These are phyloP conservation scores for Fringilla coelebs DNA, from an alignment of 2,797 vertebrate genomes.

Conservation along the genomic window DNA sequence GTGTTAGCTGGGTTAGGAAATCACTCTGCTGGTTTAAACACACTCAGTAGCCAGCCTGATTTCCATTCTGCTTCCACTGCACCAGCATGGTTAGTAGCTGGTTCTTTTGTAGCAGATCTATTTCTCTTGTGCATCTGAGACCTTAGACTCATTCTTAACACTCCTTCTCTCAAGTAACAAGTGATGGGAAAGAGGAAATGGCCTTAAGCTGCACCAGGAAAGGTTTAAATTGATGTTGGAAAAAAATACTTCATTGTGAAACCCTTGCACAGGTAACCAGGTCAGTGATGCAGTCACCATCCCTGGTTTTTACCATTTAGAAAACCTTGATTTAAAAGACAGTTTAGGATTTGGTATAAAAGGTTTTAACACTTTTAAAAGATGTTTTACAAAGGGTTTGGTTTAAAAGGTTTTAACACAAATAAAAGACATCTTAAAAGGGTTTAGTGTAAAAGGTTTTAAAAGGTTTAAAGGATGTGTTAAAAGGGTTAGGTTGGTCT, in stretches of 20 bases:
- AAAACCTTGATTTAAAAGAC: not conserved
- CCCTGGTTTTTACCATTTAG: not conserved
- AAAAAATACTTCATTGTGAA: not conserved
- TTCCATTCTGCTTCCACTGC: not conserved
- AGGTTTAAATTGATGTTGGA: not conserved
- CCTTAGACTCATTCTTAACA: not conserved
- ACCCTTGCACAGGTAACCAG: not conserved
- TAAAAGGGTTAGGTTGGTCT: not conserved
- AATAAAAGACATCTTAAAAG: not conserved
- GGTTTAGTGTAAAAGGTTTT: not conserved
- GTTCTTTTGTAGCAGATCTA: not conserved
- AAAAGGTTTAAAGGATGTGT: not conserved
- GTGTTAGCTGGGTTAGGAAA: not conserved
- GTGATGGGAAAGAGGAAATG: not conserved
- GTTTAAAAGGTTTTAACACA: not conserved
- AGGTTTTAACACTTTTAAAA: not conserved
- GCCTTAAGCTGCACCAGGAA: not conserved
- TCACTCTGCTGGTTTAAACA: not conserved
- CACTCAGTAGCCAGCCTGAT: not conserved
- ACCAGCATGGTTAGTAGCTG: not conserved
- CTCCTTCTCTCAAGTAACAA: not conserved
- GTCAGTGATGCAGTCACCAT: not conserved
- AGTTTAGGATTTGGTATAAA: not conserved
- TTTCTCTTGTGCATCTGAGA: not conserved
- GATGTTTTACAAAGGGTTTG: not conserved